A percentile compares a stretch with the other conserved stretches of the same genome.
phyloP scores from a whole-genome alignment of 2,888 invertebrate genomes.

The Chymomyza fuscimana region DNA sequence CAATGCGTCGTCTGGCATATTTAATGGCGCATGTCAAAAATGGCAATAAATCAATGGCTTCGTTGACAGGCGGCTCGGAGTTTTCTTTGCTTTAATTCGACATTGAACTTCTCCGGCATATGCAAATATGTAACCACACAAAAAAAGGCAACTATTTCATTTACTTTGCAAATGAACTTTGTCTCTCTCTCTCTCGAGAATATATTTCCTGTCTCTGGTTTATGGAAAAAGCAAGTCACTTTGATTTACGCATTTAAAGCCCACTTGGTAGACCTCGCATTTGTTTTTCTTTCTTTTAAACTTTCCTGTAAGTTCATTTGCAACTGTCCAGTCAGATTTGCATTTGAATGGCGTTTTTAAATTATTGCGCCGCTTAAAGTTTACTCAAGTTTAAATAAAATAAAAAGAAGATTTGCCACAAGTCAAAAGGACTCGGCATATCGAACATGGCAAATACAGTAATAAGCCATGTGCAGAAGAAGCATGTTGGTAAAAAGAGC shows the following conservation, averaged over 20 bases:
- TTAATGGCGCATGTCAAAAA: conserved; percentile 66
- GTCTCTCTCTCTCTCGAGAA: not conserved
- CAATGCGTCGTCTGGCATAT: conserved; percentile 17
- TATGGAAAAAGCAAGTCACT: conserved; percentile 50
- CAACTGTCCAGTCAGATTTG: conserved; percentile 37
- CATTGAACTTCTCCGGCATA: conserved; percentile 21
- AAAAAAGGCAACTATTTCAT: conserved; percentile 5
- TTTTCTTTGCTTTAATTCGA: conserved; percentile 33
- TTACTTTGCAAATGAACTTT: conserved; percentile 19
- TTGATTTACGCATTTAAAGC: conserved; percentile 63
- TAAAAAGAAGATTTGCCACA: not conserved
- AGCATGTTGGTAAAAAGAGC: not conserved
- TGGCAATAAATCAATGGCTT: conserved; percentile 61
- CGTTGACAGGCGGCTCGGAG: conserved; percentile 57
- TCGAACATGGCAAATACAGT: conserved; percentile 1
- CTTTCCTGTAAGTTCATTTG: conserved; percentile 48
- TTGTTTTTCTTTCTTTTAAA: conserved; percentile 13
- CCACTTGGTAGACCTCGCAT: not conserved
- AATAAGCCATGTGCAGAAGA: not conserved
- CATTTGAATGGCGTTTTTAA: conserved; percentile 61
- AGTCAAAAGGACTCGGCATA: conserved; percentile 27
- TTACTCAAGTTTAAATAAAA: conserved; percentile 8
- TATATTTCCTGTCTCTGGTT: not conserved
- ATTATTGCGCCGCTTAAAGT: conserved; percentile 53
- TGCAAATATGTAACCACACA: not conserved